Conservation (phyloP, 2,888 invertebrate species). For the Ormyrus thymus region DNA sequence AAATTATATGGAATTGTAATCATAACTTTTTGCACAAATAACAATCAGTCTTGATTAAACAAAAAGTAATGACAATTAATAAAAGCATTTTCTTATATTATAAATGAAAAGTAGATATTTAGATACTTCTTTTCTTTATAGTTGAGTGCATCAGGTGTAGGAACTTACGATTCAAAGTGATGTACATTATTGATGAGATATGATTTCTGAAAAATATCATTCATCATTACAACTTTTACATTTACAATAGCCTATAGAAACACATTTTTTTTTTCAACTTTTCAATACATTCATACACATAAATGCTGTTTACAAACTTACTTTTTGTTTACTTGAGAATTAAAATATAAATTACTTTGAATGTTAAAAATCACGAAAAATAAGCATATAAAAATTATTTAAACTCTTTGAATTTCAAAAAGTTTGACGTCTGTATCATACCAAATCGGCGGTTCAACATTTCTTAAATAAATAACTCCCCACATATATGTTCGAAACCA, state of each 20-base stretch:
- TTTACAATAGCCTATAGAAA: constrained; percentile 13
- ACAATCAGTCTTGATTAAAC: constrained; percentile 35
- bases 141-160: constrained; percentile 21
- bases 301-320: constrained; percentile 25
- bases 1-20: constrained; percentile 5
- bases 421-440: constrained; percentile 99
- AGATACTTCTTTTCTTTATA: constrained; percentile 3
- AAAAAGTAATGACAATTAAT: constrained; percentile 1
- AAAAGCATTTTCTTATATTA: not conserved
- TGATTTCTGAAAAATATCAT: constrained; percentile 22
- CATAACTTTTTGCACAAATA: constrained; percentile 11
- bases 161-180: constrained; percentile 15
- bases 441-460: constrained; percentile 99
- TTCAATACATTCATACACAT: constrained; percentile 26
- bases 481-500: constrained; percentile 99
- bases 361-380: constrained; percentile 30
- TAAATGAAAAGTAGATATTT: not conserved
- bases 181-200: not conserved
- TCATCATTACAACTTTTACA: constrained; percentile 20
- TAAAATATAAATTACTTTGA: constrained; percentile 10
- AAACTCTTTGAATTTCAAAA: constrained; percentile 98
- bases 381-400: constrained; percentile 67
- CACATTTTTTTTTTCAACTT: constrained; percentile 10
- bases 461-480: constrained; percentile 99
- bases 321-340: constrained; percentile 11